Evolutionary conservation across 2,113 vertebrate genomes (phyloP).

Genomic region (Dromas ardeola): DNA sequence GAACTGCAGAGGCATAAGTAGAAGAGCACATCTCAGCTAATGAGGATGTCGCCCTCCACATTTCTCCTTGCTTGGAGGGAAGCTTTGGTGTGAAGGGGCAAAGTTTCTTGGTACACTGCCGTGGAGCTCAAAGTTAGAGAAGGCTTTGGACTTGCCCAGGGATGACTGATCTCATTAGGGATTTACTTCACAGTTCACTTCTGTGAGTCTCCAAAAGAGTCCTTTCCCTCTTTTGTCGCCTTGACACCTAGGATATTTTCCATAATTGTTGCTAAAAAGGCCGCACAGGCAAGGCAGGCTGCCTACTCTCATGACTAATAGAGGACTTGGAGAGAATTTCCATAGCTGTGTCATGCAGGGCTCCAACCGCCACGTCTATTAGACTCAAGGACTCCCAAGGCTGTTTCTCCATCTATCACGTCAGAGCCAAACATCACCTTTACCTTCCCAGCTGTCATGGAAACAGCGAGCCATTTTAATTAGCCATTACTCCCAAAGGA

Average conservation of each 20-base stretch:
- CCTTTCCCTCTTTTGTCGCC: background rate
- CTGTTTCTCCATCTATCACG: background rate
- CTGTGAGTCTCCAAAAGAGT: background rate
- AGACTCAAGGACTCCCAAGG: background rate
- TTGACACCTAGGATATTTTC: background rate
- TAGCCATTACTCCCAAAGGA: background rate
- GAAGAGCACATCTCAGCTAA: background rate
- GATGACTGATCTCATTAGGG: background rate
- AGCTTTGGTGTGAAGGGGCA: background rate
- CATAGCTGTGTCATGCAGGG: fast-evolving
- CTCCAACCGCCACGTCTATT: background rate
- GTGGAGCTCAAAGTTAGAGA: background rate
- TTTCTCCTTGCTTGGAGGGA: background rate
- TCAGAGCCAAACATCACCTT: background rate
- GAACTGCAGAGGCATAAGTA: background rate
- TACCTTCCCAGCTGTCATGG: background rate
- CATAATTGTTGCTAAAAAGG: background rate
- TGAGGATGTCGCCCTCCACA: background rate
- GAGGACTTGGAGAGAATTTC: background rate
- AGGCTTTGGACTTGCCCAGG: background rate
- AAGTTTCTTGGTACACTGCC: background rate
- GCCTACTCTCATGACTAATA: background rate
- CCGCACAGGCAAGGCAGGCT: background rate
- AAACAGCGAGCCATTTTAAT: background rate
- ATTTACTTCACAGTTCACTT: background rate